Evolutionary conservation across 2,797 vertebrate species (phyloP).

Genomic region (Hyperoplus immaculatus): DNA sequence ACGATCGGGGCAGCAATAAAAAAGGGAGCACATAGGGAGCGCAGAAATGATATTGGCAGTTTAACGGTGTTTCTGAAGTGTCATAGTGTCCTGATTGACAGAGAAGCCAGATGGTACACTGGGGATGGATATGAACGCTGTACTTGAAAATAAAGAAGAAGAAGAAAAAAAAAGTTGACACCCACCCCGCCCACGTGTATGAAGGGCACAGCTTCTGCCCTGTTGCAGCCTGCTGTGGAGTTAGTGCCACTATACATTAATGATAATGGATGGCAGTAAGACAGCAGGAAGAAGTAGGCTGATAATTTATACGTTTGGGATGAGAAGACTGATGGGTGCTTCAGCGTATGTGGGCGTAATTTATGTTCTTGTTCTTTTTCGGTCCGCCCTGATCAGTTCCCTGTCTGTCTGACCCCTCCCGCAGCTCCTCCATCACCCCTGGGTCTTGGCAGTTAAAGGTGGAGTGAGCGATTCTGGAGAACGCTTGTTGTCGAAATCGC

Average conservation of each 20-base stretch:
- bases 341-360: conserved; percentile 50
- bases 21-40: conserved; percentile 38
- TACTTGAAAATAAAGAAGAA: not conserved
- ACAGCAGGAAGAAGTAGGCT: conserved; percentile 30
- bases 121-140: conserved; percentile 34
- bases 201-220: conserved; percentile 34
- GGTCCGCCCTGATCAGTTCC: conserved; percentile 29
- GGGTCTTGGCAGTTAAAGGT: conserved; percentile 24
- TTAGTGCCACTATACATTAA: conserved; percentile 12
- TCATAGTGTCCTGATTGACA: conserved; percentile 51
- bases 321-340: conserved; percentile 40
- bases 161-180: not conserved
- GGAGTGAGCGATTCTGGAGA: too few relatives aligned
- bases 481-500: too few relatives aligned
- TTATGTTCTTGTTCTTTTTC: conserved; percentile 41
- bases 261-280: conserved; percentile 44
- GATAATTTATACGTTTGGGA: conserved; percentile 62
- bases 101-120: conserved; percentile 46
- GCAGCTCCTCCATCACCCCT: conserved; percentile 35
- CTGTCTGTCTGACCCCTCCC: conserved; percentile 21
- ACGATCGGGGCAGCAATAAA: conserved; percentile 12
- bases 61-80: conserved; percentile 40
- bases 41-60: conserved; percentile 51
- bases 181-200: conserved; percentile 51
- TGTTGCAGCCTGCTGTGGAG: conserved; percentile 41